A percentile compares a stretch with the other conserved stretches of the same genome.
These are phyloP conservation scores for Penelope pileata DNA, from an alignment of 2,113 vertebrate genomes.

Conservation along the genomic window DNA sequence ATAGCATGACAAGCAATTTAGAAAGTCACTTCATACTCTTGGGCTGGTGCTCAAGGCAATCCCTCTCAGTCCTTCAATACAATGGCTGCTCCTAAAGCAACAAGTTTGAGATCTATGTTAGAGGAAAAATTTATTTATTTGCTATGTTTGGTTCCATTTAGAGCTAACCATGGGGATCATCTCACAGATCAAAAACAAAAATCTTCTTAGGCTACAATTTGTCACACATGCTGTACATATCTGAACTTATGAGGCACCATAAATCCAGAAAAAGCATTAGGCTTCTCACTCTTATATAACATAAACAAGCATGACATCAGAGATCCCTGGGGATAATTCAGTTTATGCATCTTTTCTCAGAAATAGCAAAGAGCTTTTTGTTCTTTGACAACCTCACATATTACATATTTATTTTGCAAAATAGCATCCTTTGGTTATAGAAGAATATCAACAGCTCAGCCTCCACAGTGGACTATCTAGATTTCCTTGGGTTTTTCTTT, in stretches of 20 bases:
- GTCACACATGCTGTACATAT: not conserved
- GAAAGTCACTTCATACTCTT: not conserved
- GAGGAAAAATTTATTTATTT: not conserved
- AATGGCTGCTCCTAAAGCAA: not conserved
- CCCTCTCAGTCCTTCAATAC: not conserved
- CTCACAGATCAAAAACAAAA: not conserved
- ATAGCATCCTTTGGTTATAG: not conserved
- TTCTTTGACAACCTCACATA: not conserved
- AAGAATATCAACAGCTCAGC: not conserved
- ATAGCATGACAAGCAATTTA: not conserved
- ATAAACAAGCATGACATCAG: not conserved
- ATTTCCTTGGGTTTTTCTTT: not conserved
- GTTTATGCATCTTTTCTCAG: not conserved
- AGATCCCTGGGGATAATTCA: not conserved
- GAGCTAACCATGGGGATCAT: not conserved
- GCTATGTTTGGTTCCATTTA: not conserved
- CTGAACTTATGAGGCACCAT: not conserved
- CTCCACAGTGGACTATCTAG: rapidly evolving
- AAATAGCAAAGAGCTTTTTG: not conserved
- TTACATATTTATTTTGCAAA: not conserved
- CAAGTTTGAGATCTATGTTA: not conserved
- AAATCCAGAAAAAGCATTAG: not conserved
- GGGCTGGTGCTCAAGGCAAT: not conserved
- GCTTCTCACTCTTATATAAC: not conserved
- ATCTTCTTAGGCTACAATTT: not conserved